Conservation (phyloP, 2,888 invertebrate species). For the Polyommatus icarus region DNA sequence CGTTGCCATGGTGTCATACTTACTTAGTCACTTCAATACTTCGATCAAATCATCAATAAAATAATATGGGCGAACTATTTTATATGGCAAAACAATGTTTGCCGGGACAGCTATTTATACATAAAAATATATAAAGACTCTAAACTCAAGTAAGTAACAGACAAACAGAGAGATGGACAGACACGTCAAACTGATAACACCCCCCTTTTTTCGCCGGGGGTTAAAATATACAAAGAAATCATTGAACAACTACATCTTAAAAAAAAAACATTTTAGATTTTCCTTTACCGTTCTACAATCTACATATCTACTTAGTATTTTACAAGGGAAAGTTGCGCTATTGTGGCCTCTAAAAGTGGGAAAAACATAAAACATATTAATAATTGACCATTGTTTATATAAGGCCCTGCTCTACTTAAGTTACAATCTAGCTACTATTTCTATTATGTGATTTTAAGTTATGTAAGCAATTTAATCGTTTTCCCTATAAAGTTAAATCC, state of each 20-base stretch:
- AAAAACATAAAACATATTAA: neutral
- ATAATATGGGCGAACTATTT: no score
- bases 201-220: neutral
- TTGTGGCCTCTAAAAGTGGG: neutral
- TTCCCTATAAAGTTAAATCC: no score
- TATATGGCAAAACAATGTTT: no score
- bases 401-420: neutral
- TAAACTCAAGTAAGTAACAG: no score
- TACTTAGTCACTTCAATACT: no score
- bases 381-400: neutral
- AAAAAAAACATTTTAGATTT: neutral
- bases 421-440: neutral
- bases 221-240: neutral
- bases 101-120: no score
- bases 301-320: neutral
- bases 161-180: no score
- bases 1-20: no score
- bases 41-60: no score
- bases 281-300: neutral
- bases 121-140: no score
- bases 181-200: no score
- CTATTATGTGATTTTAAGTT: neutral
- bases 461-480: neutral
- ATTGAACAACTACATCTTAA: neutral
- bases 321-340: neutral